These are phyloP conservation scores for Lacerta viridis DNA, from an alignment of 2,797 vertebrate genomes.

Conservation along the genomic window DNA sequence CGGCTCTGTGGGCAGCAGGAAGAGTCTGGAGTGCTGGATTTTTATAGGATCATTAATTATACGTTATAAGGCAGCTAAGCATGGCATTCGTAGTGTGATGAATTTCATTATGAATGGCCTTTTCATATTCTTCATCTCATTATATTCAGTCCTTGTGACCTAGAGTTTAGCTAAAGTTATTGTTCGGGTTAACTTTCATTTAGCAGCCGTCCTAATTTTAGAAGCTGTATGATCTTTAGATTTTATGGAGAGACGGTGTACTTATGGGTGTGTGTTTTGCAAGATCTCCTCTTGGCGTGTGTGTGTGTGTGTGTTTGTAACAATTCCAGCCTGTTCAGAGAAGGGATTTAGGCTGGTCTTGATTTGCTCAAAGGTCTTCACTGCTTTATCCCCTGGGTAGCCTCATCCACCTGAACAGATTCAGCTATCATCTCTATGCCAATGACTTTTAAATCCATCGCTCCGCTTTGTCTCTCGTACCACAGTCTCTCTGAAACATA, in stretches of 20 bases:
- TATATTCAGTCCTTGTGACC: constrained; percentile 77
- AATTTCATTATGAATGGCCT: constrained; percentile 80
- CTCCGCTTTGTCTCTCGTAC: constrained; percentile 63
- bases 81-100: constrained; percentile 75
- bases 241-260: constrained; percentile 67
- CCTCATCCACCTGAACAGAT: constrained; percentile 61
- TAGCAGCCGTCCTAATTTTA: constrained; percentile 76
- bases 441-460: constrained; percentile 68
- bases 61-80: constrained; percentile 78
- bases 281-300: constrained; percentile 58
- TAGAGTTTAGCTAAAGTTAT: constrained; percentile 79
- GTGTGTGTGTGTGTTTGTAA: constrained; percentile 47
- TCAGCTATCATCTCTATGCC: constrained; percentile 66
- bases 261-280: constrained; percentile 61
- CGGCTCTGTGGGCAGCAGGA: constrained; percentile 60
- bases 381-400: constrained; percentile 47
- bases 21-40: constrained; percentile 69
- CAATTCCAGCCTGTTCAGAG: constrained; percentile 38
- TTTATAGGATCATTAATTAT: constrained; percentile 81
- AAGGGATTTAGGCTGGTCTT: constrained; percentile 66
- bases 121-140: constrained; percentile 80
- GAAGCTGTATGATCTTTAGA: constrained; percentile 74
- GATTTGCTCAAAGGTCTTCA: constrained; percentile 67
- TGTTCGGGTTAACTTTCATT: constrained; percentile 79
- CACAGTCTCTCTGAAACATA: constrained; percentile 61